Evolutionary conservation across 2,797 vertebrate species (phyloP), one percentile per base, ranked within the genome.

Genomic region (Lagorchestes hirsutus): DNA sequence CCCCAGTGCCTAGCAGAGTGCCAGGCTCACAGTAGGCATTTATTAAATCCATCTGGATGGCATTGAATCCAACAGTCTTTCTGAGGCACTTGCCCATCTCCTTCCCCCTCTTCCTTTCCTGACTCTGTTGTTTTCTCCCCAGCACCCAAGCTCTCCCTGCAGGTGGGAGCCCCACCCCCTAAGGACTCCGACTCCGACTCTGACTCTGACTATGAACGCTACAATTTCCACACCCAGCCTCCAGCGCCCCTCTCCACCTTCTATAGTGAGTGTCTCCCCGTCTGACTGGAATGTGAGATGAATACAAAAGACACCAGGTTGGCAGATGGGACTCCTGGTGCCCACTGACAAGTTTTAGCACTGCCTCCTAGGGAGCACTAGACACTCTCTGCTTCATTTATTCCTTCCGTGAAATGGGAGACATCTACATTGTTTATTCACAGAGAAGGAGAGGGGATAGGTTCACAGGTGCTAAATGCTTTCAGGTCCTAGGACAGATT

Each of bases 231-330:
- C 91, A 92, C 96, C 93, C 96, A 98, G 93, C 99, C 99, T 0
- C 99, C 98, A 0, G 12, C 98, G 67, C 98, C 98, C 40, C 97
- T 99, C 96, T 98, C 98, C 96, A 99, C 98, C 95, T 99, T 99
- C 97, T 97, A 98, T 97, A 99, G 99, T 99, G 98, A 98, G 99
- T 96, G 92, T 93, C 46, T 93, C 46, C 18, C 54, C 28, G 54
- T 82, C 54, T n/a, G 13, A 8, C 29, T 90, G 62, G 62, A 67
- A 34, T 13, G n/a, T n/a, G 13, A 34, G 34, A 14, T 67, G 62
- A 67, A n/a, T 67, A 14, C 4, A 82, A 82, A 27, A 22, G 74
- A n/a, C 0, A 1, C 40, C 22, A 54, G 90, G 54, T 28, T 29
- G 4, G 11, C 5, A 29, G 3, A 52, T 29, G 90, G 90, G 90